Evolutionary conservation across 2,888 invertebrate genomes (phyloP), one percentile per base, ranked within the genome.

Genomic region (Dryomyza anilis): DNA sequence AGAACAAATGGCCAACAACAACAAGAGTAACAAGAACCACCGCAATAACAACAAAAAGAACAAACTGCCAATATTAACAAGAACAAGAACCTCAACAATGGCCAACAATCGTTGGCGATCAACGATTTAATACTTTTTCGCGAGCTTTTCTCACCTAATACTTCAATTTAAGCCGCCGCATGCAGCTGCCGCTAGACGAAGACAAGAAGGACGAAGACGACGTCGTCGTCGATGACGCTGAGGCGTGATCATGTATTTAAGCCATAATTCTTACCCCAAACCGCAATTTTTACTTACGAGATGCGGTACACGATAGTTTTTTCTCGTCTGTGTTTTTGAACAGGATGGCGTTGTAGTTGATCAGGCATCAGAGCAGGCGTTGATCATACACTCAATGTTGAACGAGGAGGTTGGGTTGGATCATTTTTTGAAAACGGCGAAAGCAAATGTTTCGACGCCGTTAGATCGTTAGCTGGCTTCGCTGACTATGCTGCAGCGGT

Each of bases 391-490:
- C n/a, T n/a, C n/a, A n/a, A n/a, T n/a, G n/a, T n/a, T n/a, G n/a
- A n/a, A n/a, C n/a, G n/a, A n/a, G n/a, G n/a, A n/a, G n/a, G n/a
- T n/a, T n/a, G n/a, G n/a, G n/a, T n/a, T n/a, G n/a, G n/a, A n/a
- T n/a, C n/a, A n/a, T n/a, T n/a, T n/a, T n/a, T n/a, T n/a, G n/a
- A n/a, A n/a, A n/a, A n/a, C n/a, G n/a, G n/a, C n/a, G n/a, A n/a
- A n/a, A 39, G 39, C 39, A n/a, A 23, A 23, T 50, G 14, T n/a
- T 29, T 6, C 23, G n/a, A 46, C 36, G 61, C 53, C 61, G 53
- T 53, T 53, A 52, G 61, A 53, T 52, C 29, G n/a, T n/a, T n/a
- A n/a, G n/a, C n/a, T n/a, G 33, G 36, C 61, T 61, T 52, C 61
- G n/a, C n/a, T n/a, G n/a, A n/a, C n/a, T n/a, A n/a, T n/a, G n/a